Conservation (phyloP, 1,140 invertebrate genomes). For the Branchinecta lindahli region DNA sequence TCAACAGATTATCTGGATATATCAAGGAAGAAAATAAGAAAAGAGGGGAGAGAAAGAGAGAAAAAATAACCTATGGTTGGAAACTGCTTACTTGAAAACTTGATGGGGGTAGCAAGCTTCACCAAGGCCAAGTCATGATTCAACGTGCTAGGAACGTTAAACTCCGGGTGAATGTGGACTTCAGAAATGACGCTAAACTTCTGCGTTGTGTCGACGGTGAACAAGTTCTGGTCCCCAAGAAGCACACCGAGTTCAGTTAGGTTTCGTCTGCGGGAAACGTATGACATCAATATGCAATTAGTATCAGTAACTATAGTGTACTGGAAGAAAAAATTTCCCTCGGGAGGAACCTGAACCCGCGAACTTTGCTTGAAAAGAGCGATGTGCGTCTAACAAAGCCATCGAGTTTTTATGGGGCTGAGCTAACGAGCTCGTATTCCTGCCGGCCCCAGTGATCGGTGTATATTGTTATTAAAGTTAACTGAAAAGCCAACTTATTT, state of each 20-base stretch:
- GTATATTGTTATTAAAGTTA: no score
- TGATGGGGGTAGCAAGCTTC: conserved; percentile 17
- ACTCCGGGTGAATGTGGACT: conserved; percentile 22
- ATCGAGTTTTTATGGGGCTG: no score
- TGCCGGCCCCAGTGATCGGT: no score
- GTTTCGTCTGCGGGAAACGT: conserved; percentile 8
- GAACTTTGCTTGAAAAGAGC: no score
- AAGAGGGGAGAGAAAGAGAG: neutral
- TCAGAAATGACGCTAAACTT: conserved; percentile 20
- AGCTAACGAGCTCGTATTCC: no score
- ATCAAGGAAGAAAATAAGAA: neutral
- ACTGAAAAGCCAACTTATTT: no score
- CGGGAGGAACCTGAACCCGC: no score
- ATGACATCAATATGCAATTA: no score
- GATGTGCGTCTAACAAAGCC: no score
- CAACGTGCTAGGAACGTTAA: conserved; percentile 21
- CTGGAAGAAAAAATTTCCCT: no score
- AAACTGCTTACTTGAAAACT: conserved; percentile 18
- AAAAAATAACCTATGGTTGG: neutral
- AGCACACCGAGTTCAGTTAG: conserved; percentile 18
- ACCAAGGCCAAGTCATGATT: conserved; percentile 22
- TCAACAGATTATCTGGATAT: no score
- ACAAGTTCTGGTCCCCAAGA: conserved; percentile 23
- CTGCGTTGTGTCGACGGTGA: conserved; percentile 20
- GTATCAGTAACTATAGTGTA: no score